phyloP scores from a whole-genome alignment of 2,797 vertebrate genomes.

The Chelon labrosus region DNA sequence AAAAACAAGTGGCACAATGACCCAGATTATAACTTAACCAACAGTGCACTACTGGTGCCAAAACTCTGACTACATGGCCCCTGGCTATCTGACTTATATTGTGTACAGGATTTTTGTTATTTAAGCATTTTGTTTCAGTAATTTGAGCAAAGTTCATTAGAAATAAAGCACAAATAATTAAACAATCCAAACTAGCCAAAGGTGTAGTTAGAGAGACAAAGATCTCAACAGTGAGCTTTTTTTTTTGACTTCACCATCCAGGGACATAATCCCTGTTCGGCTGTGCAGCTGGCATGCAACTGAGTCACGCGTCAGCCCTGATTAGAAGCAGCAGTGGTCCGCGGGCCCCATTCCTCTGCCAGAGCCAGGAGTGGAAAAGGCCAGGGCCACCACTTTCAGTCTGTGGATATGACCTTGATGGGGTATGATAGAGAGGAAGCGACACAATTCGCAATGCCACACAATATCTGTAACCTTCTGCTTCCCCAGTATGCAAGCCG shows the following conservation, averaged over 20 bases:
- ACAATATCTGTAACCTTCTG: constrained; percentile 82
- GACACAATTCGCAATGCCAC: constrained; percentile 79
- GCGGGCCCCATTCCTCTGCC: constrained; percentile 78
- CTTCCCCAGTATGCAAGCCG: constrained; percentile 57
- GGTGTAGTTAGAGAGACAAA: constrained; percentile 71
- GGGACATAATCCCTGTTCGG: constrained; percentile 83
- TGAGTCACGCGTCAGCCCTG: constrained; percentile 88
- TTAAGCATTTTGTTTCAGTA: constrained; percentile 51
- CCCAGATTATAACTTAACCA: constrained; percentile 64
- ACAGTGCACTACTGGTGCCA: constrained; percentile 51
- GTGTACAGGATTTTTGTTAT: constrained; percentile 36
- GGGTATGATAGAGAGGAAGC: constrained; percentile 81
- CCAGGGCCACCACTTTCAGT: constrained; percentile 81
- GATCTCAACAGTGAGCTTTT: constrained; percentile 83
- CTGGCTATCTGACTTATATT: constrained; percentile 40
- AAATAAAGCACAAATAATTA: constrained; percentile 60
- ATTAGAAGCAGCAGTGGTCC: constrained; percentile 87
- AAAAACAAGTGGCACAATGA: constrained; percentile 67
- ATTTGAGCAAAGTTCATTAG: constrained; percentile 55
- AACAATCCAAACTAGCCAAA: constrained; percentile 66
- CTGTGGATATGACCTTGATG: constrained; percentile 84
- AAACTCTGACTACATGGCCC: constrained; percentile 46
- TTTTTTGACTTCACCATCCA: constrained; percentile 81
- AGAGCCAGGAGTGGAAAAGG: constrained; percentile 83
- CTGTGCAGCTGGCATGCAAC: constrained; percentile 84